Evolutionary conservation across 1,140 invertebrate genomes (phyloP).

Genomic region (Eumaeus atala): DNA sequence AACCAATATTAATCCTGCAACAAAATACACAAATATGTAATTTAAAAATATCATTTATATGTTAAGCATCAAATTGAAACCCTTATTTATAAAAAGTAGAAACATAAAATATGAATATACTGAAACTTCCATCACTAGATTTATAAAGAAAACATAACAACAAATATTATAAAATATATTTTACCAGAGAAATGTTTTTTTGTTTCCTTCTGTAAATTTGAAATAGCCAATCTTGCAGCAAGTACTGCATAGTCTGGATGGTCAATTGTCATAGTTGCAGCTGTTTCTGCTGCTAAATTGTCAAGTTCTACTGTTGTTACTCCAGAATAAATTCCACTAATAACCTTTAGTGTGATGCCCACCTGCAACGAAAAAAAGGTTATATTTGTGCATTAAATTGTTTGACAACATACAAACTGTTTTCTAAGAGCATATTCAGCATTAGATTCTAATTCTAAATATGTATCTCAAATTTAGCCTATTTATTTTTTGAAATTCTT

Average conservation of each 20-base stretch:
- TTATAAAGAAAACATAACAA: neutral
- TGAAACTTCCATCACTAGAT: neutral
- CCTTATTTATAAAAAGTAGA: no score
- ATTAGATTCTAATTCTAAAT: no score
- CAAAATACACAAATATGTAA: no score
- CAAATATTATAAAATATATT: conserved; percentile 9
- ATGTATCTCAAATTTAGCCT: no score
- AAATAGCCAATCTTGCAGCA: conserved; percentile 96
- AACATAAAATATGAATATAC: no score
- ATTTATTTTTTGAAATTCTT: no score
- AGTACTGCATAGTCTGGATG: conserved; percentile 98
- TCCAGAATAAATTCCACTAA: conserved; percentile 94
- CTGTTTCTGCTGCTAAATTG: conserved; percentile 97
- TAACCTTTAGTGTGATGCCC: conserved; percentile 90
- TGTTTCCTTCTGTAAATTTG: conserved; percentile 98
- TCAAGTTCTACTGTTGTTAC: conserved; percentile 98
- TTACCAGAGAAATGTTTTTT: conserved; percentile 91
- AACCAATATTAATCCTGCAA: no score
- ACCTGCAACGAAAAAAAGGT: conserved; percentile 70
- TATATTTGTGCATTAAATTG: neutral
- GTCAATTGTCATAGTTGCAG: conserved; percentile 95
- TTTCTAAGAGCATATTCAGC: no score
- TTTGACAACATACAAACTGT: neutral
- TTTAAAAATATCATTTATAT: no score
- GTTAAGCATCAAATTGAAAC: no score